phyloP scores from a whole-genome alignment of 2,797 vertebrate species.

The Molossus alvarezi region DNA sequence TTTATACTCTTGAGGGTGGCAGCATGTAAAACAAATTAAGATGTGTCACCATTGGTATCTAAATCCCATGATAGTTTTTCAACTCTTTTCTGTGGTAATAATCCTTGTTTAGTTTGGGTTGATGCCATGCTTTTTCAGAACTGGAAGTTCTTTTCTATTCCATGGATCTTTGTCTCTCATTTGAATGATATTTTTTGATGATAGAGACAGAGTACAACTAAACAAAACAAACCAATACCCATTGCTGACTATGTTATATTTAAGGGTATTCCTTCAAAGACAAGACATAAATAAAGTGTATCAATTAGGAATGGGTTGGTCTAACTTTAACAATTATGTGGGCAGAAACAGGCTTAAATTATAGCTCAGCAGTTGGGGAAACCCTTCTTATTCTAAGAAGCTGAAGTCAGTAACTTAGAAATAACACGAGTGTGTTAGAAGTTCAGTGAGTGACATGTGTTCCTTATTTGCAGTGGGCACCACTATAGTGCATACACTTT shows the following conservation, averaged over 20 bases:
- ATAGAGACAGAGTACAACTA: neutral
- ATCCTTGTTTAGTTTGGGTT: constrained; percentile 35
- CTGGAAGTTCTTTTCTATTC: constrained; percentile 29
- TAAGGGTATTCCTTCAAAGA: constrained; percentile 72
- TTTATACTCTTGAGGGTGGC: constrained; percentile 71
- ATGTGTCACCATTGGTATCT: constrained; percentile 51
- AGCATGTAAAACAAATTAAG: constrained; percentile 83
- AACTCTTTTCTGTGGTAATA: constrained; percentile 17
- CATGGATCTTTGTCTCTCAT: constrained; percentile 11
- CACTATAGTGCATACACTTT: neutral
- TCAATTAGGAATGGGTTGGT: constrained; percentile 73
- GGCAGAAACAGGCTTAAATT: constrained; percentile 72
- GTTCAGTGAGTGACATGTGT: neutral
- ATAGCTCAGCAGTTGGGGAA: constrained; percentile 65
- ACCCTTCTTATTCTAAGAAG: constrained; percentile 46
- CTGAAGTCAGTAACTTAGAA: constrained; percentile 69
- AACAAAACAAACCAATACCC: constrained; percentile 53
- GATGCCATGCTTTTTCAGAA: constrained; percentile 53
- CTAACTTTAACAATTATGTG: constrained; percentile 67
- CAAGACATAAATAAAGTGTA: constrained; percentile 46
- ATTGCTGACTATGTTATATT: constrained; percentile 2
- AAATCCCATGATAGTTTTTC: constrained; percentile 40
- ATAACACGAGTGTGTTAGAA: neutral
- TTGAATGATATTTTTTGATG: constrained; percentile 47
- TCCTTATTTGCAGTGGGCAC: constrained; percentile 4